Conservation (phyloP, 2,797 vertebrate genomes). For the Sarcophilus harrisii region DNA sequence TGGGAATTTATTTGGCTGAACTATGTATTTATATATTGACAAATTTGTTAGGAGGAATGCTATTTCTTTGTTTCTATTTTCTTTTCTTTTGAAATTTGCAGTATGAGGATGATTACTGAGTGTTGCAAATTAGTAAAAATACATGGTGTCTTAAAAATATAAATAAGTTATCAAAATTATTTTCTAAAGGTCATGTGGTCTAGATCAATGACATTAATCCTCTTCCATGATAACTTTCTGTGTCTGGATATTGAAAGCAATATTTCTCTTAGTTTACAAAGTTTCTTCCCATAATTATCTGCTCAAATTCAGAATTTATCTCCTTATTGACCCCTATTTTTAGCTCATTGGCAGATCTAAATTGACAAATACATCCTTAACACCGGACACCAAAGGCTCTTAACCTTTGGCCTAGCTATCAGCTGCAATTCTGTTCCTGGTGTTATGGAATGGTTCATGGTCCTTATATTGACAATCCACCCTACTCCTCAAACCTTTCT, state of each 20-base stretch:
- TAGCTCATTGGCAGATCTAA: not conserved
- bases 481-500: not conserved
- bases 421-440: not conserved
- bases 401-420: not conserved
- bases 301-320: not conserved
- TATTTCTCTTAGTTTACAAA: no score
- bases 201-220: not conserved
- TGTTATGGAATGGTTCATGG: not conserved
- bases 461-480: not conserved
- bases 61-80: not conserved
- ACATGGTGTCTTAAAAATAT: not conserved
- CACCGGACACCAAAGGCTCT: not conserved
- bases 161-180: not conserved
- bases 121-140: not conserved
- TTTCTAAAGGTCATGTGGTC: not conserved
- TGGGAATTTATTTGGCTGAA: not conserved
- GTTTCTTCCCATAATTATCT: not conserved
- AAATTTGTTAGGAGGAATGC: not conserved
- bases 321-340: not conserved
- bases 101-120: not conserved
- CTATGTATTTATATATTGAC: not conserved
- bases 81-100: not conserved
- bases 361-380: not conserved
- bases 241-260: no score
- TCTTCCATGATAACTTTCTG: no score